A percentile compares a stretch with the other conserved stretches of the same genome.
Conservation (phyloP, 2,888 invertebrate species). For the Drosophila kokeensis region DNA sequence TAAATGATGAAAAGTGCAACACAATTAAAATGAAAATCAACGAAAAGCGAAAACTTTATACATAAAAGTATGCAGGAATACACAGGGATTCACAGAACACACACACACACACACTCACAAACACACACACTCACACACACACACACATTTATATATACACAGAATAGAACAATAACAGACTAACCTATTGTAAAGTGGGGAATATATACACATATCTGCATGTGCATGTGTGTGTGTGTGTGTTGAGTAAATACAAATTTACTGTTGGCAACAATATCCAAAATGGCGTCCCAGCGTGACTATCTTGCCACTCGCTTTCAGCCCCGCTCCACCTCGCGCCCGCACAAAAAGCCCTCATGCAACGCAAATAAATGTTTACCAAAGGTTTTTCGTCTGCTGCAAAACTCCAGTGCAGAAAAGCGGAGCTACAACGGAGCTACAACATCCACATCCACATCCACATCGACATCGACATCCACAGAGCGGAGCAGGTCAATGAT, state of each 20-base stretch:
- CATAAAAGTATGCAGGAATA: slow-evolving; percentile 33
- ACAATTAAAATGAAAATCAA: slow-evolving; percentile 74
- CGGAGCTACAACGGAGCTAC: slow-evolving; percentile 15
- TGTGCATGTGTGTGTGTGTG: slow-evolving; percentile 14
- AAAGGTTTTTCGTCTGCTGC: slow-evolving; percentile 41
- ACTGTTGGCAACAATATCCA: slow-evolving; percentile 52
- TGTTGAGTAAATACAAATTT: slow-evolving; percentile 29
- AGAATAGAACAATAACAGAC: slow-evolving; percentile 74
- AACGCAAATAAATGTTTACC: slow-evolving; percentile 33
- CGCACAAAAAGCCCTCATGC: slow-evolving; percentile 15
- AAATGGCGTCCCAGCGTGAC: slow-evolving; percentile 55
- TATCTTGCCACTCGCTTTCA: slow-evolving; percentile 22
- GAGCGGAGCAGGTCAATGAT: slow-evolving; percentile 78
- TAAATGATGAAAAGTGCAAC: slow-evolving; percentile 36
- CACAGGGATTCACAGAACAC: slow-evolving; percentile 1
- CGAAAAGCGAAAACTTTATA: slow-evolving; percentile 75
- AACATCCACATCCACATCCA: neutral
- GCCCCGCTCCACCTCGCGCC: neutral
- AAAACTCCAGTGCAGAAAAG: slow-evolving; percentile 34
- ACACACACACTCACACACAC: slow-evolving; percentile 18
- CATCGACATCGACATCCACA: slow-evolving; percentile 2
- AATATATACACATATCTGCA: slow-evolving; percentile 27
- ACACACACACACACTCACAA: slow-evolving; percentile 13
- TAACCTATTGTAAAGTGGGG: slow-evolving; percentile 77
- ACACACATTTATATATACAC: slow-evolving; percentile 10